phyloP scores from a whole-genome alignment of 2,113 vertebrate species.

The Cygnus atratus region DNA sequence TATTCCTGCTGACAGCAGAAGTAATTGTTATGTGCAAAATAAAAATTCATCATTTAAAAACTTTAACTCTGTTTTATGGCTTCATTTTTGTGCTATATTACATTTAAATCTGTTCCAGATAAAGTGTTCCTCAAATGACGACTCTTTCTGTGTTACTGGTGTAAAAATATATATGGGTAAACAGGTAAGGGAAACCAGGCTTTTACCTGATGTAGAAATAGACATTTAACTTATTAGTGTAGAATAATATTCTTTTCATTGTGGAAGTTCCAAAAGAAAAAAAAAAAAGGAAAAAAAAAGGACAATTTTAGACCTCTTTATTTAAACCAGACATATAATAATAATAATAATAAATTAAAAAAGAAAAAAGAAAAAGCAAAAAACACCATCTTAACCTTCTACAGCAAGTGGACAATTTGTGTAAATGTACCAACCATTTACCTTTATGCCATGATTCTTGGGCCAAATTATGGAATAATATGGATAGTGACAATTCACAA shows the following conservation, averaged over 20 bases:
- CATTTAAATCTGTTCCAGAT: not conserved
- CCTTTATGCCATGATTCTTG: not conserved
- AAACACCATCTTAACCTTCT: not conserved
- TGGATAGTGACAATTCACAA: not conserved
- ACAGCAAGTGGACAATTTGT: not conserved
- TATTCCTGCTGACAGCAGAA: conserved; percentile 55
- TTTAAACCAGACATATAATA: not conserved
- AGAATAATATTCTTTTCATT: not conserved
- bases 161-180: not conserved
- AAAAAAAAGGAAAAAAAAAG: not conserved
- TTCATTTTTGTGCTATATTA: not conserved
- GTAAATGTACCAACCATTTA: not conserved
- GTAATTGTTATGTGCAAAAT: conserved; percentile 58
- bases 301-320: not conserved
- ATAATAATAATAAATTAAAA: not conserved
- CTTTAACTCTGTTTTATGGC: conserved; percentile 34
- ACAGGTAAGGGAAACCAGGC: not conserved
- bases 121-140: not conserved
- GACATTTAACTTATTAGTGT: not conserved
- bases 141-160: not conserved
- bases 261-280: not conserved
- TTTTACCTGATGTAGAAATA: not conserved
- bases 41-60: conserved; percentile 35
- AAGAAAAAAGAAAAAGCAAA: no score
- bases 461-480: not conserved